Conservation (phyloP, 2,888 invertebrate genomes). For the Mylabris sibirica region DNA sequence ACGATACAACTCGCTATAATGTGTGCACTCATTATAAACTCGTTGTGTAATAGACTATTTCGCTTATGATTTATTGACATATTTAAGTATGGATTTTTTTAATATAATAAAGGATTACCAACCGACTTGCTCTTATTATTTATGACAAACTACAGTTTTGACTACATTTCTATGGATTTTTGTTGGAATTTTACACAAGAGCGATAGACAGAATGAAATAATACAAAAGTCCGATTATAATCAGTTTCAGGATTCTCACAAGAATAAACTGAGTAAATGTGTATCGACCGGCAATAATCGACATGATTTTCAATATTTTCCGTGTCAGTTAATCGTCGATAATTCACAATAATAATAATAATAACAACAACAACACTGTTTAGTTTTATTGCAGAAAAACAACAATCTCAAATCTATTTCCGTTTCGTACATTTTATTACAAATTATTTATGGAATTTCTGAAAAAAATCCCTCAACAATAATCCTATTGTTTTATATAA, state of each 20-base stretch:
- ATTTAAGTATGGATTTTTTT: no score
- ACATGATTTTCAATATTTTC: constrained; percentile 3
- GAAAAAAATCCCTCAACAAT: not conserved
- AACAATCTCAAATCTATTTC: not conserved
- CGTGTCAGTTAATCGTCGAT: constrained; percentile 7
- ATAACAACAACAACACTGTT: not conserved
- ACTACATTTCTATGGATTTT: not conserved
- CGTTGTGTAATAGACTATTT: no score
- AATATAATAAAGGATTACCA: not conserved
- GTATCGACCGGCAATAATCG: not conserved
- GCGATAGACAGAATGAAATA: not conserved
- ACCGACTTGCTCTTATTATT: not conserved
- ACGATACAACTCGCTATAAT: no score
- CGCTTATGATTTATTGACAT: no score
- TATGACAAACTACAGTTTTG: not conserved
- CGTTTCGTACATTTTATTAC: not conserved
- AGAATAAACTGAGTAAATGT: not conserved
- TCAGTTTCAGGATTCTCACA: not conserved
- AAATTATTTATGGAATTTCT: not conserved
- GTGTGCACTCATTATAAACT: no score
- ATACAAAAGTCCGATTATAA: not conserved
- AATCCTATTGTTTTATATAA: not conserved
- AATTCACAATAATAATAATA: not conserved
- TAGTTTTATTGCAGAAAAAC: not conserved
- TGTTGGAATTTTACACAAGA: not conserved